Evolutionary conservation across 2,113 vertebrate species (phyloP).

Genomic region (Forbesichthys papilliferus): DNA sequence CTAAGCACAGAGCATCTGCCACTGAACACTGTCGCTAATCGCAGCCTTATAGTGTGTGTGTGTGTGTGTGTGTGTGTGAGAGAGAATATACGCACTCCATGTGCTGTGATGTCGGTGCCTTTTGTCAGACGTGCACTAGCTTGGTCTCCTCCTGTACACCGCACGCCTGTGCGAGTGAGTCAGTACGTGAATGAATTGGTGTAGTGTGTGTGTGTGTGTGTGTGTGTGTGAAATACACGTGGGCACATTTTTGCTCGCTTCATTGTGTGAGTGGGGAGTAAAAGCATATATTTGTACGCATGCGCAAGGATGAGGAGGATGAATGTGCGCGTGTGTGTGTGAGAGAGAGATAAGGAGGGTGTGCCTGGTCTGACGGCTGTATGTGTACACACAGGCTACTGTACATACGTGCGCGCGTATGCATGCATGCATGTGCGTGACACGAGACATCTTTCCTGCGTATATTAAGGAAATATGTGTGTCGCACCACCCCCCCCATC

Average conservation of each 20-base stretch:
- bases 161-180: conserved; percentile 1
- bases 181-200: not conserved
- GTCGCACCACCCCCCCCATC: conserved; percentile 43
- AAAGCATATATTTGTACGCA: conserved; percentile 18
- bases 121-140: conserved; percentile 60
- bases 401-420: conserved; percentile 25
- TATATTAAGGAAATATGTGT: conserved; percentile 45
- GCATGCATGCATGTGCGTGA: conserved; percentile 26
- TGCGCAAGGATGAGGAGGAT: conserved; percentile 4
- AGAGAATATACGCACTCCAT: conserved; percentile 2
- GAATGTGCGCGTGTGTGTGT: conserved; percentile 28
- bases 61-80: conserved; percentile 21
- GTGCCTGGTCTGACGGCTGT: not conserved
- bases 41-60: conserved; percentile 46
- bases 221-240: not conserved
- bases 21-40: conserved; percentile 49
- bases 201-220: conserved; percentile 47
- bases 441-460: conserved; percentile 27
- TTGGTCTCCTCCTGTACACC: not conserved
- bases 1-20: conserved; percentile 61
- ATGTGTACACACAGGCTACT: not conserved
- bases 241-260: no score
- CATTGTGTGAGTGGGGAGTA: conserved; percentile 12
- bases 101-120: conserved; percentile 22
- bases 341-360: not conserved